Percentiles rank a stretch among this genome's conserved stretches.
Conservation (phyloP, 2,797 vertebrate species). For the Neoniphon sammara region DNA sequence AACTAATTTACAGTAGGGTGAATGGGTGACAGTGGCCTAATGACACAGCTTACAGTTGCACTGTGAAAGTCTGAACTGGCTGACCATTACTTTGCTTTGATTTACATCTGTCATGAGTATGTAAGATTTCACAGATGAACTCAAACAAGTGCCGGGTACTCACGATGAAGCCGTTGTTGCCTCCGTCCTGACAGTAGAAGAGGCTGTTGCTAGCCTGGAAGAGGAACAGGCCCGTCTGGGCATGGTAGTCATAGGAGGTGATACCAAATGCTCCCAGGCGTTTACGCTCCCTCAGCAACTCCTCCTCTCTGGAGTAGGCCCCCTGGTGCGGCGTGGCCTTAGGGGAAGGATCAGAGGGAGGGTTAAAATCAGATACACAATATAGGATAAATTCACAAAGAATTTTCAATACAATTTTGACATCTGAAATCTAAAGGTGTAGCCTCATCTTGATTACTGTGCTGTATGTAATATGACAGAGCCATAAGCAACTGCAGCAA, state of each 20-base stretch:
- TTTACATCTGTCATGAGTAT: background rate
- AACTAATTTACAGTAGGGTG: too few relatives aligned
- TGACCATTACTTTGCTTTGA: background rate
- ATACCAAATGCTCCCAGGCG: slow-evolving; percentile 96
- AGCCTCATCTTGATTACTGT: background rate
- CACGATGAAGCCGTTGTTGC: slow-evolving; percentile 96
- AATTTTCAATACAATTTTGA: background rate
- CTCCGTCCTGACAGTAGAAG: slow-evolving; percentile 95
- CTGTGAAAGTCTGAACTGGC: background rate
- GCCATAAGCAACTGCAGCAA: background rate
- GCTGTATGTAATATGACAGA: slow-evolving; percentile 2
- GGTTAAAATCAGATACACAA: background rate
- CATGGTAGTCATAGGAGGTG: slow-evolving; percentile 97
- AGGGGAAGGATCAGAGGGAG: background rate
- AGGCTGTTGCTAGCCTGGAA: slow-evolving; percentile 99
- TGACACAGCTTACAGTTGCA: too few relatives aligned
- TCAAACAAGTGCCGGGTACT: slow-evolving; percentile 68
- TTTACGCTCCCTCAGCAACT: slow-evolving; percentile 94
- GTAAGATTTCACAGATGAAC: background rate
- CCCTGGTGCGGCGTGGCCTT: slow-evolving; percentile 97
- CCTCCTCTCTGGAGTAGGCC: slow-evolving; percentile 95
- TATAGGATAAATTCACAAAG: background rate
- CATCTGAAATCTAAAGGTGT: background rate
- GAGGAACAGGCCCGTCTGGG: slow-evolving; percentile 94
- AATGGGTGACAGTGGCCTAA: too few relatives aligned